Base-by-base conservation (phyloP, 1,140 invertebrate genomes). In the Colletes latitarsis region DNA sequence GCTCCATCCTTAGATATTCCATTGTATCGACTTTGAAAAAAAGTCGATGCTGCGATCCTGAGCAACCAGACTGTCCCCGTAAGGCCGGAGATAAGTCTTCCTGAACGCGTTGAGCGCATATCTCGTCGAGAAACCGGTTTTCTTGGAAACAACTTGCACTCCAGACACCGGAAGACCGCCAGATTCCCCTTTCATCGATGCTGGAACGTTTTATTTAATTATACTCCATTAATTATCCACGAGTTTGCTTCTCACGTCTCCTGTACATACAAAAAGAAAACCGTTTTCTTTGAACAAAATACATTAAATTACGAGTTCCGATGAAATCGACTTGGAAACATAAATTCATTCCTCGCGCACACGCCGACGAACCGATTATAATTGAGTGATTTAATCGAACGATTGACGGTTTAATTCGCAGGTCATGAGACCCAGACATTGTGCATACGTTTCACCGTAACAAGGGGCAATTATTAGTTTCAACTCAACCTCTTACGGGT, bases 381-480 rank as follows among this genome's bases (percentile, higher is more conserved):
- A 89, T 89, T 77, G 78, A 90, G 90, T 91, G 87, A 89, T 88
- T 87, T 75, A 84, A 91, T 90, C 78, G 82, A 89, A 86, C 80
- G 80, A 87, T 90, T 87, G 83, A 78, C 68, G 77, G 77, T 77
- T 81, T 70, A 81, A 88, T 82, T 84, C 80, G 71, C 70, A 62
- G 88, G 90, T 88, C 89, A 89, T 84, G 84, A 85, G 89, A 91
- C 72, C 74, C 82, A 86, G 82, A 74, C 87, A 55, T 78, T 63
- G 72, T 83, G 82, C 46, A 60, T 58, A 58, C 19, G 62, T 41
- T 67, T 55, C 17, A 57, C 39, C 49, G 43, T 43, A 64, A 84
- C 67, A 66, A 87, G 68, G 67, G 63, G 76, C 80, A 77, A 88
- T 89, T 83, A 79, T 74, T 80, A 39, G 57, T 82, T 75, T 79